Evolutionary conservation across 1,140 invertebrate species (phyloP), one percentile per base, ranked within the genome.

Genomic region (Protaetia brevitarsis): DNA sequence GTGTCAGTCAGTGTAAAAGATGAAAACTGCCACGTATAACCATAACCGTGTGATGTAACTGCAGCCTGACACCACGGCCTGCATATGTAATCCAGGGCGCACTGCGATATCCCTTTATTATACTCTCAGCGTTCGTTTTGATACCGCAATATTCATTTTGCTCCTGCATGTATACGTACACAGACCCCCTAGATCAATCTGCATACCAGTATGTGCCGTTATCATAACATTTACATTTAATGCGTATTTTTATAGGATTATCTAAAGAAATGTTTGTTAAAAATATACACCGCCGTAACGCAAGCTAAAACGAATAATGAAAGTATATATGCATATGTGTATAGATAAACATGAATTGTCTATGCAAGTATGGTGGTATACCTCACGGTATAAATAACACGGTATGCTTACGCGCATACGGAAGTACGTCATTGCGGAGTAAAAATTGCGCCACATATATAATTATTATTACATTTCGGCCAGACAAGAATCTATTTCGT

Each of bases 1-100:
- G 56, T 67, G 66, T 67, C 66, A 67, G 61, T 67, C 66, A 67
- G 61, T 13, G 41, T 64, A 57, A 67, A 64, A 65, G 63, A 68
- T 65, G 67, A 65, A 65, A 68, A 65, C 66, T 60, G 66, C 66
- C 66, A 60, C 63, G 45, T 67, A 66, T 66, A 66, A 66, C 65
- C 65, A 66, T 66, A 66, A 66, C 65, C 58, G 65, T 19, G 41
- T 62, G 65, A 66, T 66, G 65, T 62, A 62, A 66, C 65, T 66
- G 56, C 65, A 66, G 30, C 57, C 65, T 58, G 57, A 59, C 57
- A 29, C 57, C 57, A 59, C 57, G 57, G 30, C 57, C 57, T 59
- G 57, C 57, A 59, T 59, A 59, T 59, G 57, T 59, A 59, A 59
- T 59, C 57, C 57, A 59, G 13, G 13, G 57, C 57, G 57, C 29